Base-by-base conservation (phyloP, 2,797 vertebrate genomes). In the Denticeps clupeoides region DNA sequence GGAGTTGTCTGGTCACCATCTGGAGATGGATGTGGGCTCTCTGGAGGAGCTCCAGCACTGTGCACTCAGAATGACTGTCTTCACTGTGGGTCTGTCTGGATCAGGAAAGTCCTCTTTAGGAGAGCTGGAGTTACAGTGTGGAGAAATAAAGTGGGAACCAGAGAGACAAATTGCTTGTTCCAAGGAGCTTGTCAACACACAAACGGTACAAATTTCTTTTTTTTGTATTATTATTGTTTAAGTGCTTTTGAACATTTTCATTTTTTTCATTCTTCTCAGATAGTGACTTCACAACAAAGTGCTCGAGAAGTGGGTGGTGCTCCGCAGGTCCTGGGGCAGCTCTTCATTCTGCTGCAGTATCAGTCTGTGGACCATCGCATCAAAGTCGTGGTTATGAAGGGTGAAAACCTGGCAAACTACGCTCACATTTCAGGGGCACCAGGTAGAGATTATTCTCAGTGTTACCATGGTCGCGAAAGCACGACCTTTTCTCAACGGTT, bases 271-370 rank as follows among this genome's bases (percentile, higher is more conserved):
- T n/a, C n/a, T n/a, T n/a, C n/a, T n/a, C n/a, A n/a, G n/a, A n/a
- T n/a, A 58, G 28, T 71, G 55, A 18, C 49, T 55, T 8, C 69
- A 70, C 62, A 72, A 80, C 74, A 78, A 78, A 59, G 59, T 19
- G 2, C 12, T 1, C 1, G 19, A 11, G 28, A 11, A 32, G 29
- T 8, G n/a, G 32, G 9, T 32, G 24, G 25, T 4, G 65, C 80
- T 28, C 59, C 64, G 28, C 72, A 71, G 56, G 65, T 69, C 52
- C 29, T 52, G 4, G 65, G 69, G n/a, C 69, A 76, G 49, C 65
- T 79, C 25, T 80, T 84, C 48, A 69, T 82, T 53, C 60, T 70
- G 32, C 78, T 83, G 19, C 77, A 82, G 51, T 78, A 81, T 63
- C 80, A 83, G 49, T 58, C 69, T 4, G 49, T 61, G 33, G 60